phyloP scores from a whole-genome alignment of 2,113 vertebrate species.

The Grammomys dolichurus region DNA sequence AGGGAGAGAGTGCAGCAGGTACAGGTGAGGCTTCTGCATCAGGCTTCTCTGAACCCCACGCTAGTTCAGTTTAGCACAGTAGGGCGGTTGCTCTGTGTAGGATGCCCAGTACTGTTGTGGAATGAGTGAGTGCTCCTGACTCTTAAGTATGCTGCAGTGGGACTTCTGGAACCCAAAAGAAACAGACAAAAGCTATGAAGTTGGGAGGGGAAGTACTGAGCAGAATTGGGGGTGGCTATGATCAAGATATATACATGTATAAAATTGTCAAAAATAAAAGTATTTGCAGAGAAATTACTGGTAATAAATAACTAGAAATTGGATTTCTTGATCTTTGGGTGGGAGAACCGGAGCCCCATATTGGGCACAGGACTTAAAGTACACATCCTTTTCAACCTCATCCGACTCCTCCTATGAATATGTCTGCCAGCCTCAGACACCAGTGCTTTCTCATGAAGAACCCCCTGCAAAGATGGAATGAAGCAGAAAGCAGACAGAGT shows the following conservation, averaged over 20 bases:
- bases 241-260: neutral
- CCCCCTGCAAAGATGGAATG: neutral
- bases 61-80: too few relatives aligned
- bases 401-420: rapidly evolving
- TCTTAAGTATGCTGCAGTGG: neutral
- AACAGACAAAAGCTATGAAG: neutral
- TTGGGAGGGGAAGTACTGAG: neutral
- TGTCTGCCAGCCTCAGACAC: too few relatives aligned
- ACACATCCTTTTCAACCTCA: too few relatives aligned
- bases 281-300: neutral
- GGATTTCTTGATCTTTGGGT: neutral
- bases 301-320: neutral
- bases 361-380: neutral
- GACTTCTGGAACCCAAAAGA: neutral
- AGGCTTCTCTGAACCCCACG: neutral
- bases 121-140: too few relatives aligned
- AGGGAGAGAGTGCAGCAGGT: neutral
- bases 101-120: rapidly evolving
- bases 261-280: neutral
- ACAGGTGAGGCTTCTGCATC: too few relatives aligned
- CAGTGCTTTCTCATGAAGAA: rapidly evolving
- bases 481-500: neutral
- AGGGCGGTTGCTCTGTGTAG: rapidly evolving
- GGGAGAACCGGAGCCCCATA: neutral
- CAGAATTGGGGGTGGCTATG: neutral